These are phyloP conservation scores for Terrapene triunguis DNA, from an alignment of 2,113 vertebrate genomes.

Conservation along the genomic window DNA sequence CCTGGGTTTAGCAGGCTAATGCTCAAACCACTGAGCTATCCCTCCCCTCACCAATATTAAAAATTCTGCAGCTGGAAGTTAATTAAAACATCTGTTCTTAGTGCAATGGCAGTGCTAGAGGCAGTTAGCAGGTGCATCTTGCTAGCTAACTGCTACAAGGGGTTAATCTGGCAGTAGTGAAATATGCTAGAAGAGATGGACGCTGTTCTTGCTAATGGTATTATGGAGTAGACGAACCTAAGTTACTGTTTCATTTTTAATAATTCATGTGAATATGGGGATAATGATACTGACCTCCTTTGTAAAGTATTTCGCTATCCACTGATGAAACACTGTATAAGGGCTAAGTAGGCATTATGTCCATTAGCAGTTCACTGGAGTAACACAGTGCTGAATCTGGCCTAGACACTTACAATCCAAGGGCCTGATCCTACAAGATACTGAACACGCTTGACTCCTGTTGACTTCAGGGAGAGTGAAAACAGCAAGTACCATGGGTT, in stretches of 20 bases:
- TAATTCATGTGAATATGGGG: background rate
- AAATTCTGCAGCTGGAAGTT: background rate
- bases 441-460: background rate
- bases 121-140: background rate
- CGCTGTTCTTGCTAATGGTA: background rate
- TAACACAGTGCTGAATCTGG: background rate
- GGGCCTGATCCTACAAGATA: background rate
- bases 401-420: background rate
- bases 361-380: conserved; percentile 14
- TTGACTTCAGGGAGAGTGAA: background rate
- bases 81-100: background rate
- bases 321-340: too few species aligned
- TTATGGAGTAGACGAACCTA: background rate
- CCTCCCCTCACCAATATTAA: accelerated
- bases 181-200: background rate
- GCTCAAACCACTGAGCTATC: too few species aligned
- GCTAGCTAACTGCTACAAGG: background rate
- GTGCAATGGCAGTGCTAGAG: background rate
- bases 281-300: background rate
- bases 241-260: conserved; percentile 5
- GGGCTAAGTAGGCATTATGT: background rate
- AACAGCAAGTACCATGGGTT: accelerated
- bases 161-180: conserved; percentile 36
- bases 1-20: too few species aligned
- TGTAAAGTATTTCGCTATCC: background rate